Evolutionary conservation across 1,140 invertebrate species (phyloP).

Genomic region (Orius laevigatus): DNA sequence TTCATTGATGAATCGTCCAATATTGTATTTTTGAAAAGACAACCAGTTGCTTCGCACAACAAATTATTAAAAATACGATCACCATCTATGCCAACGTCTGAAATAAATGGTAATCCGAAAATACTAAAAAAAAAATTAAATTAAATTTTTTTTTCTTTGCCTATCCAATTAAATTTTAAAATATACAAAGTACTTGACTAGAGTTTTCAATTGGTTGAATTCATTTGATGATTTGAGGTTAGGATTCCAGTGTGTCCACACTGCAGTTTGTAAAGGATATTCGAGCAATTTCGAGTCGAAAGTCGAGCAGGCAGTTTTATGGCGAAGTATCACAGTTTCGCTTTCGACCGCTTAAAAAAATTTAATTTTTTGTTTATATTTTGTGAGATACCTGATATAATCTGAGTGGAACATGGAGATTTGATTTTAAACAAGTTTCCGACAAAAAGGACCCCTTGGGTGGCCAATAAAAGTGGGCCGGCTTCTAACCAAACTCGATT

Average conservation of each 20-base stretch:
- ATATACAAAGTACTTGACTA: conserved; percentile 21
- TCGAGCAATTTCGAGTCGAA: not conserved
- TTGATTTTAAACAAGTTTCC: not conserved
- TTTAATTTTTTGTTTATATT: not conserved
- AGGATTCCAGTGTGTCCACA: conserved; percentile 19
- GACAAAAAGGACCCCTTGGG: not conserved
- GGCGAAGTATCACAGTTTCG: conserved; percentile 1
- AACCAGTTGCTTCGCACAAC: conserved; percentile 6
- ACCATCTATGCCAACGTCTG: conserved; percentile 9
- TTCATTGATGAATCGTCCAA: not conserved
- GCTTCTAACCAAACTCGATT: too few species aligned
- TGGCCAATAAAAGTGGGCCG: too few species aligned
- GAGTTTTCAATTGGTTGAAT: conserved; percentile 15
- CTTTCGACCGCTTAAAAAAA: conserved; percentile 10
- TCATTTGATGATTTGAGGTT: conserved; percentile 8
- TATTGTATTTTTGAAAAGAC: not conserved
- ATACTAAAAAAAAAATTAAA: conserved; percentile 1
- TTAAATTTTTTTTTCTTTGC: conserved; percentile 9
- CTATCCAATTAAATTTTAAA: too few species aligned
- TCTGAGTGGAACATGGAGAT: not conserved
- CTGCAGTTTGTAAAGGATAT: conserved; percentile 16
- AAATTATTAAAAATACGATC: conserved; percentile 11
- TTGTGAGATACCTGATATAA: not conserved
- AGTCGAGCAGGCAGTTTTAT: not conserved
- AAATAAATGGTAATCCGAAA: conserved; percentile 19